A percentile compares a stretch with the other conserved stretches of the same genome.
These are phyloP conservation scores for Hedya salicella DNA, from an alignment of 2,888 invertebrate genomes.

Conservation along the genomic window DNA sequence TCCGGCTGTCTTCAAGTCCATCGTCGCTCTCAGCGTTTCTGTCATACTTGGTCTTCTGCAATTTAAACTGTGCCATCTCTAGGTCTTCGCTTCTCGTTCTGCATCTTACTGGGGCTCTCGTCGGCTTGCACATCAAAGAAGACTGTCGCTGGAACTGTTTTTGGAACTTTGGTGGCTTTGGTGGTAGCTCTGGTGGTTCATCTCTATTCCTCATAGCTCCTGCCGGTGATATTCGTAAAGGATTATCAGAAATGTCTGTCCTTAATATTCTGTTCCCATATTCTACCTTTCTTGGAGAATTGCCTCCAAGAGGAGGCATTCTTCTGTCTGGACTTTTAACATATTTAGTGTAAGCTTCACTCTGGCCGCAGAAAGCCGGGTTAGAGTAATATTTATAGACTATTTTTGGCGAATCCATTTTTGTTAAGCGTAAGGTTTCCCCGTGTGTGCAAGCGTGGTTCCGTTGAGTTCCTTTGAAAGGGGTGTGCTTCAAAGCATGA, in stretches of 20 bases:
- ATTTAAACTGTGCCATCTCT: conserved; percentile 78
- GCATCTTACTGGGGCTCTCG: conserved; percentile 63
- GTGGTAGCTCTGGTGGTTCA: conserved; percentile 76
- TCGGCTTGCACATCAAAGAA: conserved; percentile 82
- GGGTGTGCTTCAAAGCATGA: conserved; percentile 64
- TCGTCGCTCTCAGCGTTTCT: conserved; percentile 69
- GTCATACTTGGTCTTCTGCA: conserved; percentile 63
- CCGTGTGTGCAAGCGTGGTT: conserved; percentile 58
- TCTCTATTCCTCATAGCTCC: conserved; percentile 62
- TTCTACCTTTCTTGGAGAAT: conserved; percentile 74
- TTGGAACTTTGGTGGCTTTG: conserved; percentile 75
- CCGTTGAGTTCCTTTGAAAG: conserved; percentile 50
- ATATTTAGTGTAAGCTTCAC: conserved; percentile 83
- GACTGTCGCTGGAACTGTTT: conserved; percentile 73
- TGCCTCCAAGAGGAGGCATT: conserved; percentile 78
- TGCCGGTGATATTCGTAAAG: conserved; percentile 69
- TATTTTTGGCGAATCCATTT: conserved; percentile 82
- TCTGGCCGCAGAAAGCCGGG: conserved; percentile 92
- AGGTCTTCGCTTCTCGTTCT: conserved; percentile 75
- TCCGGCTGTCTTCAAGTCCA: conserved; percentile 68
- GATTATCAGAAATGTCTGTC: conserved; percentile 81
- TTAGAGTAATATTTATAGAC: conserved; percentile 89
- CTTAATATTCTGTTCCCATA: conserved; percentile 71
- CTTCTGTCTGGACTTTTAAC: conserved; percentile 60
- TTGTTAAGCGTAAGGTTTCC: conserved; percentile 63